Evolutionary conservation across 2,113 vertebrate genomes (phyloP), one percentile per base, ranked within the genome.

Genomic region (Lophochroa leadbeateri): DNA sequence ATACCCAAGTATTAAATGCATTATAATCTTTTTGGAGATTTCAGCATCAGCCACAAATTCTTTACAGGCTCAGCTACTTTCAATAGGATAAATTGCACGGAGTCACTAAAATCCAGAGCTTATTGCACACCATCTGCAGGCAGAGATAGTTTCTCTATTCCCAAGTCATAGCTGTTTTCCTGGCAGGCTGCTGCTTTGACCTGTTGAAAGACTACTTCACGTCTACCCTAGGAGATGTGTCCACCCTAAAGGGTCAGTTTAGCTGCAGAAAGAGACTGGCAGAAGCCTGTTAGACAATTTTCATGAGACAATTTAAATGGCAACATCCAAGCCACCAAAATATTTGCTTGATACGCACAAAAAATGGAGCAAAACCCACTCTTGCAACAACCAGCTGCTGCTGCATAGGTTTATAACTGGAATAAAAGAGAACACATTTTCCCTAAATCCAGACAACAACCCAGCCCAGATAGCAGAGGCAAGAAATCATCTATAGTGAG

Each of bases 401-500:
- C 92, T 69, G 75, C 90, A 53, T 19, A 60, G 83, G 83, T 92
- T 94, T 82, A 17, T 41, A 76, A 61, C 28, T 3, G 53, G 83
- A 94, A 94, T 76, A 82, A 80, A 90, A 74, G 41, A 65, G 72
- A 94, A 91, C 60, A 52, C 28, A 14, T 84, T 92, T 90, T 88
- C 17, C 90, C 82, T 46, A 86, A 67, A 80, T 64, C 75, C 88
- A 96, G 92, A 86, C 8, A 0, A 82, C 65, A 74, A 50, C 63
- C 29, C 87, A 64, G 6, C 68, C 50, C 82, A 60, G 80, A 84
- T 0, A 74, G 70, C 65, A 78, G 46, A 90, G 68, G 64, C 60
- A 80, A 95, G 79, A 92, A 96, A 94, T 86, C 95, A 90, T 90
- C 92, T 68, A 46, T 71, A 80, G 76, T 11, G 29, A 92, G 85